A percentile compares a stretch with the other conserved stretches of the same genome.
Conservation (phyloP, 2,797 vertebrate species). For the Melanogrammus aeglefinus region DNA sequence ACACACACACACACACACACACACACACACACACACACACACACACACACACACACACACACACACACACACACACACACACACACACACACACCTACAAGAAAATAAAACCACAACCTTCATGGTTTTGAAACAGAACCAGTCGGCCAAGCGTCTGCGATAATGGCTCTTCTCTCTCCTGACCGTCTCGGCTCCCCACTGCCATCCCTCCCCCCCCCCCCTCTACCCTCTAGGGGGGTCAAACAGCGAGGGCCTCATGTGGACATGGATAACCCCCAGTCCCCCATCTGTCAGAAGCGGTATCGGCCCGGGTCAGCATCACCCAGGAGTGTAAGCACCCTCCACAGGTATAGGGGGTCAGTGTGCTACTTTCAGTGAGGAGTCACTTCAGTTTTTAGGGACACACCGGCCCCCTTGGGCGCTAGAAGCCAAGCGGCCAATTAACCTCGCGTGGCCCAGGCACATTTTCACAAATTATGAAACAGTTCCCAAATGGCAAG, state of each 20-base stretch:
- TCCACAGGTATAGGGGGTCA: constrained; percentile 55
- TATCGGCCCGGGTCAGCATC: constrained; percentile 41
- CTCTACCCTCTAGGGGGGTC: constrained; percentile 24
- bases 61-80: not conserved
- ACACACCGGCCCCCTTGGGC: constrained; percentile 57
- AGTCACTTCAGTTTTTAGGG: constrained; percentile 65
- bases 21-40: constrained; percentile 1
- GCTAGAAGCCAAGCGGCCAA: constrained; percentile 70
- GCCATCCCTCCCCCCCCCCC: not conserved
- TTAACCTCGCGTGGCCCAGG: constrained; percentile 74
- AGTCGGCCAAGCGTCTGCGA: constrained; percentile 37
- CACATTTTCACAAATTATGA: constrained; percentile 73
- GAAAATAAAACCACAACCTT: constrained; percentile 28
- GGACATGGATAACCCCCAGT: not conserved
- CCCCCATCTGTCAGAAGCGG: constrained; percentile 34
- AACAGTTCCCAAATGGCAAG: constrained; percentile 70
- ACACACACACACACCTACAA: constrained; percentile 7
- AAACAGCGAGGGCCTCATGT: not conserved
- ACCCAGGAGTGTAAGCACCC: constrained; percentile 44
- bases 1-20: not conserved
- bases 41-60: constrained; percentile 1
- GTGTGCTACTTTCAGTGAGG: constrained; percentile 68
- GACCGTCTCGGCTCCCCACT: not conserved
- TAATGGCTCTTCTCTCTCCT: not conserved
- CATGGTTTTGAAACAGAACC: constrained; percentile 46